Conservation (phyloP, 2,797 vertebrate genomes). For the Poeciliopsis gracilis region DNA sequence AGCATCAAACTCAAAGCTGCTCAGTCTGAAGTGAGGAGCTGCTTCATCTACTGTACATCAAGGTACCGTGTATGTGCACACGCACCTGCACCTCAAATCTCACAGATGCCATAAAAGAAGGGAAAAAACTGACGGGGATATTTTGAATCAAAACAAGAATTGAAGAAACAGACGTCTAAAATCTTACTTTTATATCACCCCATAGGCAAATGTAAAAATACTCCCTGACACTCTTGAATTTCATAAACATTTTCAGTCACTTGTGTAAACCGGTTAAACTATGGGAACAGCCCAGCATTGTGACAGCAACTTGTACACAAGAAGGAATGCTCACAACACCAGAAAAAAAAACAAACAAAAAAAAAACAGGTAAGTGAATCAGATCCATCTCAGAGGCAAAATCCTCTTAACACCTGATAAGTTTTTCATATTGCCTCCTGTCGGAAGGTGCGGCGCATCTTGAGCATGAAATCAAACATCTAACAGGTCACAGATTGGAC, state of each 20-base stretch:
- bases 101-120: constrained; percentile 19
- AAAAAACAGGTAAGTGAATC: constrained; percentile 48
- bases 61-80: constrained; percentile 38
- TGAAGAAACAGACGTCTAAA: neutral
- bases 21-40: constrained; percentile 62
- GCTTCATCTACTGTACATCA: constrained; percentile 75
- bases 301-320: constrained; percentile 47
- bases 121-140: neutral
- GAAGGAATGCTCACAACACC: constrained; percentile 29
- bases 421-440: constrained; percentile 40
- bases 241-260: neutral
- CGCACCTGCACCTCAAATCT: constrained; percentile 14
- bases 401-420: constrained; percentile 43
- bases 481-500: constrained; percentile 72
- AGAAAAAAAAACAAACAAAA: constrained; percentile 46
- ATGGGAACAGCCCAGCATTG: constrained; percentile 19
- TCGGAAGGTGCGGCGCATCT: constrained; percentile 22
- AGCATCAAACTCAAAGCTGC: constrained; percentile 62
- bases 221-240: neutral
- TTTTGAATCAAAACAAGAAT: constrained; percentile 33
- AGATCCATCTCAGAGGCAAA: constrained; percentile 50
- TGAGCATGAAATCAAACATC: constrained; percentile 74
- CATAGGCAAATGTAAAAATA: neutral
- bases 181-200: constrained; percentile 8
- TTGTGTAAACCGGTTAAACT: constrained; percentile 20